Conservation (phyloP, 2,797 vertebrate genomes). For the Triplophysa bombifrons region DNA sequence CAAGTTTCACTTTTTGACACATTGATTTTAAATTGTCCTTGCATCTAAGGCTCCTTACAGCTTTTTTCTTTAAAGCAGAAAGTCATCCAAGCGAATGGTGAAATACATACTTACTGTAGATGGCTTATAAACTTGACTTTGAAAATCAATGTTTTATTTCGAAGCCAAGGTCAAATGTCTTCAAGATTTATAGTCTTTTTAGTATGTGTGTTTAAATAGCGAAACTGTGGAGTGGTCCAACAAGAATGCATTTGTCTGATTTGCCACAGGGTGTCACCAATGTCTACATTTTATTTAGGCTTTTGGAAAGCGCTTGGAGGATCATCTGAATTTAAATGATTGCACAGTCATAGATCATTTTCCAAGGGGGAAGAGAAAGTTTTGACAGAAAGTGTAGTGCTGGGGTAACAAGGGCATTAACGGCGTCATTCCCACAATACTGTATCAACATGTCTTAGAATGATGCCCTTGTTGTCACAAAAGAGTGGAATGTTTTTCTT, state of each 20-base stretch:
- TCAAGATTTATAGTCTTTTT: conserved; percentile 2
- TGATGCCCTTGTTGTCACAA: neutral
- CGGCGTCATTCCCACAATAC: neutral
- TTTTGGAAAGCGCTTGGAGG: neutral
- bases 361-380: neutral
- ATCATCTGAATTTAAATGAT: neutral
- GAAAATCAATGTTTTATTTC: conserved; percentile 11
- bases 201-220: neutral
- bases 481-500: neutral
- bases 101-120: neutral
- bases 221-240: neutral
- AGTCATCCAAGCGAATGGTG: conserved; percentile 12
- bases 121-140: conserved; percentile 13
- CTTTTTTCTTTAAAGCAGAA: neutral
- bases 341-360: neutral
- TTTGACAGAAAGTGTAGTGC: neutral
- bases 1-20: conserved; percentile 4
- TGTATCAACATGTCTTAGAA: neutral
- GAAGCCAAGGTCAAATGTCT: conserved; percentile 3
- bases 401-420: neutral
- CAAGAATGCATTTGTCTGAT: neutral
- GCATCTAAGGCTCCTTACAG: neutral
- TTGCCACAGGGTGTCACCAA: conserved; percentile 41
- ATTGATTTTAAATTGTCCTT: neutral
- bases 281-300: neutral